A percentile compares a stretch with the other conserved stretches of the same genome.
Conservation (phyloP, 2,888 invertebrate genomes). For the Drosophila infuscata region DNA sequence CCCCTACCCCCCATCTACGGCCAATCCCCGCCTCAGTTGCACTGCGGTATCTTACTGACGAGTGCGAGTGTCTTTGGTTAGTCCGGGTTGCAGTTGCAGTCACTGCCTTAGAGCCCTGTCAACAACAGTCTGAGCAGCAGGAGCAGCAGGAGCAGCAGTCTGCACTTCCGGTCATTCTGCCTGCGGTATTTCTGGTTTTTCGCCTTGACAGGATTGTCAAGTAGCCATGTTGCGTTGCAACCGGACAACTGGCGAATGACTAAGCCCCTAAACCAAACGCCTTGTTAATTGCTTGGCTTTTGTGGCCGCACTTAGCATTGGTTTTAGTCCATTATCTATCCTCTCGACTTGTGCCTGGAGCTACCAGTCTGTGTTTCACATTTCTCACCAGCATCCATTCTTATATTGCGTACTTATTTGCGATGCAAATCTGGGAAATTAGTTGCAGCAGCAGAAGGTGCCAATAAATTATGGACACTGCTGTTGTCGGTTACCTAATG, state of each 20-base stretch:
- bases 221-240: slow-evolving; percentile 20
- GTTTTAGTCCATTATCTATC: slow-evolving; percentile 40
- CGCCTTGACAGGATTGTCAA: slow-evolving; percentile 58
- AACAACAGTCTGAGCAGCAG: slow-evolving; percentile 60
- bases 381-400: slow-evolving; percentile 6
- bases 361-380: background rate
- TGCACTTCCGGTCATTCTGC: slow-evolving; percentile 53
- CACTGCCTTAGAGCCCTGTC: slow-evolving; percentile 41
- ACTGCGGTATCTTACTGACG: slow-evolving; percentile 63
- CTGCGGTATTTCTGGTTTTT: slow-evolving; percentile 62
- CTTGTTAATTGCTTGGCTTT: slow-evolving; percentile 77
- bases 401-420: slow-evolving; percentile 61
- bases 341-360: slow-evolving; percentile 8
- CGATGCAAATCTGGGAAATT: slow-evolving; percentile 65
- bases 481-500: slow-evolving; percentile 50
- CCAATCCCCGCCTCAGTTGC: slow-evolving; percentile 28
- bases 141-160: slow-evolving; percentile 21
- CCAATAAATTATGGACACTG: slow-evolving; percentile 61
- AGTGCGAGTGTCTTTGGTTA: slow-evolving; percentile 61
- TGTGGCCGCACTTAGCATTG: slow-evolving; percentile 55
- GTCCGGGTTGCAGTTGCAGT: slow-evolving; percentile 31
- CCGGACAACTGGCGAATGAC: slow-evolving; percentile 35
- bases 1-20: background rate
- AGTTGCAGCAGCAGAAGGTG: slow-evolving; percentile 50
- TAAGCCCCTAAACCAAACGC: slow-evolving; percentile 57